Evolutionary conservation across 2,797 vertebrate species (phyloP).

Genomic region (Myoxocephalus aenaeus): DNA sequence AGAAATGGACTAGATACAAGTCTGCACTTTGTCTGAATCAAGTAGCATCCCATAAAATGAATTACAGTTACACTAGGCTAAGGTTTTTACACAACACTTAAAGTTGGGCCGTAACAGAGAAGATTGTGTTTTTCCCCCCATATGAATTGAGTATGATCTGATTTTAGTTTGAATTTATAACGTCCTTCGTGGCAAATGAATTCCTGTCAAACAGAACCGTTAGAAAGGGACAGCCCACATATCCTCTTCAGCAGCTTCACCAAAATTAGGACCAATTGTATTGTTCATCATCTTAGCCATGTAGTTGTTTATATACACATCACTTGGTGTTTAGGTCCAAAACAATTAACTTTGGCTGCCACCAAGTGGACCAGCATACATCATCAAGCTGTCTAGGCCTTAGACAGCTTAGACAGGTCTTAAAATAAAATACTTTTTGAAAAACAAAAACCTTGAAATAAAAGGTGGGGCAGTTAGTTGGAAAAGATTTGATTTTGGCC

Average conservation of each 20-base stretch:
- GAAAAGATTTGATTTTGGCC: neutral
- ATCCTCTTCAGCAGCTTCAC: neutral
- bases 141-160: neutral
- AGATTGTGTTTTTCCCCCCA: too few species aligned
- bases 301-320: neutral
- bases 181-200: neutral
- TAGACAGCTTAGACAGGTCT: too few species aligned
- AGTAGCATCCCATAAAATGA: neutral
- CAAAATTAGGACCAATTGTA: neutral
- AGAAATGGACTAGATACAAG: conserved; percentile 18
- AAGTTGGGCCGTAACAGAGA: neutral
- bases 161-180: neutral
- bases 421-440: neutral
- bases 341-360: neutral
- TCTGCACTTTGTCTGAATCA: conserved; percentile 26
- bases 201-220: neutral
- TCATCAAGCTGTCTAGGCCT: neutral
- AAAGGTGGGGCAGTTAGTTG: neutral
- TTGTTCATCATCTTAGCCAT: neutral
- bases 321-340: neutral
- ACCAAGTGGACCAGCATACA: neutral
- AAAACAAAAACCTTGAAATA: too few species aligned
- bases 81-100: neutral
- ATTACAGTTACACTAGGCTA: neutral
- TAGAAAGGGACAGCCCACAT: neutral